These are phyloP conservation scores for Tetramorium parvispinum DNA, from an alignment of 1,140 invertebrate genomes.

Conservation along the genomic window DNA sequence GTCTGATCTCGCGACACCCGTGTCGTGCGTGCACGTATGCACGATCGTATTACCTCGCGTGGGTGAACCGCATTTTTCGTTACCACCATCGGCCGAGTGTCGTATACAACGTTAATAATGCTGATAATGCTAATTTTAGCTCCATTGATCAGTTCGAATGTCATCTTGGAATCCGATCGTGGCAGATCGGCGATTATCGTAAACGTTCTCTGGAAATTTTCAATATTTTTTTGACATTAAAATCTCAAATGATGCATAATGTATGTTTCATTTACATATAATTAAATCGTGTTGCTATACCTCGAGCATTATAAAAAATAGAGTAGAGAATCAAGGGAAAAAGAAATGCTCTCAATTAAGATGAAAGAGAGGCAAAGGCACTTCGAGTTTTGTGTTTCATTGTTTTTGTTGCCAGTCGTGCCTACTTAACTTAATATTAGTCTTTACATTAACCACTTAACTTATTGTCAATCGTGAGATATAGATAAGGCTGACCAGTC, in stretches of 20 bases:
- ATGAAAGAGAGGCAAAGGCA: not conserved
- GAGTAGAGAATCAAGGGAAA: not conserved
- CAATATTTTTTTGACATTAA: not conserved
- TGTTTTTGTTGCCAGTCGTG: not conserved
- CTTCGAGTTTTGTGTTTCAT: not conserved
- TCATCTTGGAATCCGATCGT: not conserved
- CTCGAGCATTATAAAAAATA: not conserved
- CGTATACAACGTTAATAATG: not conserved
- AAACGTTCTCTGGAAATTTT: not conserved
- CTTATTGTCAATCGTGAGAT: constrained; percentile 48
- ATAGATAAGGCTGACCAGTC: constrained; percentile 32
- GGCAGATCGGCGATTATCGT: not conserved
- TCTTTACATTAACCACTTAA: not conserved
- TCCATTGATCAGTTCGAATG: not conserved
- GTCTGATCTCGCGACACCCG: constrained; percentile 31
- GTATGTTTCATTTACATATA: not conserved
- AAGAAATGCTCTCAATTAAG: not conserved
- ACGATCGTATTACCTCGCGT: constrained; percentile 36
- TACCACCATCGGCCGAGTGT: constrained; percentile 8
- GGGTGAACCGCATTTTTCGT: constrained; percentile 51
- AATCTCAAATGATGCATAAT: constrained; percentile 9
- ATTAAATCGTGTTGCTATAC: not conserved
- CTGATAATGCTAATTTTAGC: constrained; percentile 32
- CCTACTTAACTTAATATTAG: not conserved
- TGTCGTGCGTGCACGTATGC: constrained; percentile 3